These are phyloP conservation scores for Drosophila mauritiana DNA, from an alignment of 1,140 invertebrate species.

Conservation along the genomic window DNA sequence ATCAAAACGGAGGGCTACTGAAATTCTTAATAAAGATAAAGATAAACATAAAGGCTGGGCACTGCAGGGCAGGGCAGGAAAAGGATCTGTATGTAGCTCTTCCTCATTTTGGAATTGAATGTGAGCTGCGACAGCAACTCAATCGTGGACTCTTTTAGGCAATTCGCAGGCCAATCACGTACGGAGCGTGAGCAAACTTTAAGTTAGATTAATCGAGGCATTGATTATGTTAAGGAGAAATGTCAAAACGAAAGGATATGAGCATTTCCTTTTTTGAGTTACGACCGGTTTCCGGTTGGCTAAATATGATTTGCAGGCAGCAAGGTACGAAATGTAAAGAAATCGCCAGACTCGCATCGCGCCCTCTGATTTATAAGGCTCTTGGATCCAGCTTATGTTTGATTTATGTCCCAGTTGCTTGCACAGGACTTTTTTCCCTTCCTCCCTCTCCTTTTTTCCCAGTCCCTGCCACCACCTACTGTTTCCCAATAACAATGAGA, in stretches of 20 bases:
- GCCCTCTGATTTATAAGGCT: conserved; percentile 54
- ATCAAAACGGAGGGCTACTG: conserved; percentile 76
- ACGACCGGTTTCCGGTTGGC: conserved; percentile 74
- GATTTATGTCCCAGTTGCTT: conserved; percentile 59
- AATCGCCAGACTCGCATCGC: conserved; percentile 19
- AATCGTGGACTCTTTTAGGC: conserved; percentile 33
- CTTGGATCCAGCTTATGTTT: conserved; percentile 48
- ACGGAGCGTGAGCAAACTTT: conserved; percentile 80
- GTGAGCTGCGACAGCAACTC: conserved; percentile 20
- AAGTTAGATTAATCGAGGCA: conserved; percentile 79
- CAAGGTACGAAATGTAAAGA: conserved; percentile 37
- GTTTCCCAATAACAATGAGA: conserved; percentile 64
- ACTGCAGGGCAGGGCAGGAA: conserved; percentile 36
- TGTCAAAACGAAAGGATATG: conserved; percentile 81
- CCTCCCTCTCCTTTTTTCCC: conserved; percentile 6
- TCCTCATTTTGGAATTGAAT: conserved; percentile 29
- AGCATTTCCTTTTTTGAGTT: conserved; percentile 81
- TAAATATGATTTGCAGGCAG: conserved; percentile 73
- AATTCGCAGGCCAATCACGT: conserved; percentile 64
- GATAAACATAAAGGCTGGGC: conserved; percentile 28
- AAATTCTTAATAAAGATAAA: conserved; percentile 81
- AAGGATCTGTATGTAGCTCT: conserved; percentile 61
- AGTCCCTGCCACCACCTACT: conserved; percentile 67
- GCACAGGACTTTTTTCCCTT: conserved; percentile 18
- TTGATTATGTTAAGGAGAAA: conserved; percentile 65